These are phyloP conservation scores for Dugesia japonica DNA, from an alignment of 2,888 invertebrate genomes.

Conservation along the genomic window DNA sequence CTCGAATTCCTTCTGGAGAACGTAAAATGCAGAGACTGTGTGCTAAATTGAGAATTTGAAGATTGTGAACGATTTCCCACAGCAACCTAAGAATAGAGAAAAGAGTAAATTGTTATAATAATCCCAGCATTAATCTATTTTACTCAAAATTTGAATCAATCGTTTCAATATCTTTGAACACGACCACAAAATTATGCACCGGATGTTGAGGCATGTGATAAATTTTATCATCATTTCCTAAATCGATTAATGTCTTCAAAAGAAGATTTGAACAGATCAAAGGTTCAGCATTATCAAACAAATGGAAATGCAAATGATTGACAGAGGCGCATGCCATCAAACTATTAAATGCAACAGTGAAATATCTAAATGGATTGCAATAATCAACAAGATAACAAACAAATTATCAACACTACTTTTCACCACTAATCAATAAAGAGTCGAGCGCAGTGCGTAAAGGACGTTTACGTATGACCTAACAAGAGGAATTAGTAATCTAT, in stretches of 20 bases:
- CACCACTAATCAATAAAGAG: background rate
- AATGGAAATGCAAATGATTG: slow-evolving; percentile 21
- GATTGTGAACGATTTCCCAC: background rate
- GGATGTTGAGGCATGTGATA: background rate
- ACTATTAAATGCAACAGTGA: slow-evolving; percentile 17
- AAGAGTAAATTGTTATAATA: background rate
- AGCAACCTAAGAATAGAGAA: background rate
- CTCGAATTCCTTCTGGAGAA: background rate
- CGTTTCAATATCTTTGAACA: background rate
- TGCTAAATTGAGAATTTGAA: background rate
- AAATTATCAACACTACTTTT: no score
- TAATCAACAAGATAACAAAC: background rate
- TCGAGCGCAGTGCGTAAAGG: background rate
- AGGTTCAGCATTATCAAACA: background rate
- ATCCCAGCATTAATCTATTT: background rate
- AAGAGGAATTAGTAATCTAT: background rate
- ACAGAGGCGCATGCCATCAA: background rate
- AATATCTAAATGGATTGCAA: background rate
- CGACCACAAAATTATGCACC: background rate
- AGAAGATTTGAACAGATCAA: background rate
- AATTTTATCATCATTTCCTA: background rate
- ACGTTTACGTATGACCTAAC: background rate
- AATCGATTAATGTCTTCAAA: background rate
- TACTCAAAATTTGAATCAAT: background rate
- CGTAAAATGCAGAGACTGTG: background rate